Percentiles rank a stretch among this genome's conserved stretches.
These are phyloP conservation scores for Syncerus caffer DNA, from an alignment of 2,797 vertebrate species.

Conservation along the genomic window DNA sequence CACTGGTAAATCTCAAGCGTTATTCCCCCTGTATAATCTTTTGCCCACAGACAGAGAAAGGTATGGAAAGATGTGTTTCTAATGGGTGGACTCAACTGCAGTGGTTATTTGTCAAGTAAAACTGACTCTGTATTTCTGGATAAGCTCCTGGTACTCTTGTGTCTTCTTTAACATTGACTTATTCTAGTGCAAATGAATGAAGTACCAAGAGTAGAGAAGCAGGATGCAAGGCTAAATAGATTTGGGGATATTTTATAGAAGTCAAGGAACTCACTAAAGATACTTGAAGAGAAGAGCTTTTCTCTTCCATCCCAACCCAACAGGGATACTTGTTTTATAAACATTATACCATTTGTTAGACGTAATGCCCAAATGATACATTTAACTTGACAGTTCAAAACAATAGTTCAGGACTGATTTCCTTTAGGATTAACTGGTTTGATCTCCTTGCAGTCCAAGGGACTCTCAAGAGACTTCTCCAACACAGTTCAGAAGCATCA, in stretches of 20 bases:
- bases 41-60: background rate
- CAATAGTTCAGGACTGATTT: background rate
- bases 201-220: background rate
- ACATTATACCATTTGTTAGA: background rate
- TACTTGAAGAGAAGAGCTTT: background rate
- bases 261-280: background rate
- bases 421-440: background rate
- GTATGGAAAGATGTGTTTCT: background rate
- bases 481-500: background rate
- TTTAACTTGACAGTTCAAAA: background rate
- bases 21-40: background rate
- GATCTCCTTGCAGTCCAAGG: background rate
- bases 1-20: background rate
- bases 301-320: too few relatives aligned
- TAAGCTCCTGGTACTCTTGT: background rate
- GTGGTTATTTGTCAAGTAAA: background rate
- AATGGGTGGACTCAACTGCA: background rate
- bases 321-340: conserved; percentile 1
- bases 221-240: background rate
- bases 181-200: background rate
- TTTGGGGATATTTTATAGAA: background rate
- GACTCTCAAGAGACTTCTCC: background rate
- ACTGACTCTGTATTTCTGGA: background rate
- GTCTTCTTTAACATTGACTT: background rate
- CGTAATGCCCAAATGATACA: background rate